Evolutionary conservation across 1,140 invertebrate species (phyloP).

Genomic region (Sinella curviseta): DNA sequence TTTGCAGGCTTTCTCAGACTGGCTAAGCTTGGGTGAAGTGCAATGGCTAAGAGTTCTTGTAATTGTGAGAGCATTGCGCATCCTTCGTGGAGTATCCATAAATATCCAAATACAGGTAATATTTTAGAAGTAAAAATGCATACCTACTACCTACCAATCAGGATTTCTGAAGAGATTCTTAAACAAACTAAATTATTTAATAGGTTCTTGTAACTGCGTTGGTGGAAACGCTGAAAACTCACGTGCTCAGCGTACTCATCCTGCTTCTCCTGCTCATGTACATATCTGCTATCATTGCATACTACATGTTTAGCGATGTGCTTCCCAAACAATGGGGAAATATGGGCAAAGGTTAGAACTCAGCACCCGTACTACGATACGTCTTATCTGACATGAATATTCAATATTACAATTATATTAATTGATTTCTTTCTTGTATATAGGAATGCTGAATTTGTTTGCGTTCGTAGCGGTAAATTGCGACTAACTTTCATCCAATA

Average conservation of each 20-base stretch:
- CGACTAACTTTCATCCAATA: background rate
- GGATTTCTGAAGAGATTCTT: too few species aligned
- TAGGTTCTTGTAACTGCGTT: slow-evolving; percentile 39
- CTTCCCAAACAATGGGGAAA: slow-evolving; percentile 28
- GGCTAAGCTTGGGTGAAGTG: slow-evolving; percentile 30
- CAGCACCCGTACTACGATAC: background rate
- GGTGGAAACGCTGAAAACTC: slow-evolving; percentile 40
- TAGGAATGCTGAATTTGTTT: slow-evolving; percentile 42
- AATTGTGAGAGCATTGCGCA: slow-evolving; percentile 40
- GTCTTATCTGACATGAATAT: background rate
- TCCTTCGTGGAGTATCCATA: slow-evolving; percentile 42
- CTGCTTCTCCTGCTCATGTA: slow-evolving; percentile 43
- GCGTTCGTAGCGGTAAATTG: slow-evolving; percentile 29
- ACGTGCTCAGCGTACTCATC: slow-evolving; percentile 43
- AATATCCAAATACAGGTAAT: slow-evolving; percentile 39
- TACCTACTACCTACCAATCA: too few species aligned
- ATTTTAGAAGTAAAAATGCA: background rate
- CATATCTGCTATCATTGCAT: slow-evolving; percentile 39
- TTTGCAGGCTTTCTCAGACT: too few species aligned
- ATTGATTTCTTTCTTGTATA: background rate
- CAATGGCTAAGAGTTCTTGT: slow-evolving; percentile 27
- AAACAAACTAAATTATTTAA: background rate
- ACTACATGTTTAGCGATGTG: slow-evolving; percentile 38
- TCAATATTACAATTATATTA: background rate
- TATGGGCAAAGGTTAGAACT: slow-evolving; percentile 5